These are phyloP conservation scores for Tillus elongatus DNA, from an alignment of 2,888 invertebrate species.

Conservation along the genomic window DNA sequence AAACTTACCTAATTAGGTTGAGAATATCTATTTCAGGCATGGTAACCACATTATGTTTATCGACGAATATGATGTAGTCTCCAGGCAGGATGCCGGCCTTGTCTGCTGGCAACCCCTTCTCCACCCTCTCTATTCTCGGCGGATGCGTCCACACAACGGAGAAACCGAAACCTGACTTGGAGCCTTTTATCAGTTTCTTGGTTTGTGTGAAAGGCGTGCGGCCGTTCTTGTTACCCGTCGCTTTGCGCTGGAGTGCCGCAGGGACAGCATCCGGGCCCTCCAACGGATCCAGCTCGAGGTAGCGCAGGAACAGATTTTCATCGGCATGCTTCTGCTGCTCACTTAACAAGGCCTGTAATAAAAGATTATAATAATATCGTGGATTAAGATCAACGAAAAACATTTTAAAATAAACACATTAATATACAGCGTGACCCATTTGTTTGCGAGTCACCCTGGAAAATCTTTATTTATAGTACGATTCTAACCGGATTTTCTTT, in stretches of 20 bases:
- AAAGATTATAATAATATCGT: too few relatives aligned
- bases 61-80: slow-evolving; percentile 82
- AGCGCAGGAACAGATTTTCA: slow-evolving; percentile 60
- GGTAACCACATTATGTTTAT: slow-evolving; percentile 77
- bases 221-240: slow-evolving; percentile 50
- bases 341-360: slow-evolving; percentile 31
- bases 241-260: slow-evolving; percentile 45
- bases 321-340: slow-evolving; percentile 58
- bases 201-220: slow-evolving; percentile 79
- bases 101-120: slow-evolving; percentile 72
- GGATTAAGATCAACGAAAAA: too few relatives aligned
- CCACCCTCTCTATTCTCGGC: slow-evolving; percentile 75
- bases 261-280: slow-evolving; percentile 55
- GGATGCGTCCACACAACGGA: slow-evolving; percentile 86
- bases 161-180: slow-evolving; percentile 64
- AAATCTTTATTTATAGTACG: too few relatives aligned
- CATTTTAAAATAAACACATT: too few relatives aligned
- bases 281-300: slow-evolving; percentile 71
- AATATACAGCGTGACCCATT: too few relatives aligned
- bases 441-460: too few relatives aligned
- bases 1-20: slow-evolving; percentile 48
- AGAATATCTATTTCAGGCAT: slow-evolving; percentile 64
- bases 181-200: slow-evolving; percentile 46
- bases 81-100: slow-evolving; percentile 74
- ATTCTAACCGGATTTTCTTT: too few relatives aligned